Base-by-base conservation (phyloP, 2,888 invertebrate genomes). In the Lymantria monacha region DNA sequence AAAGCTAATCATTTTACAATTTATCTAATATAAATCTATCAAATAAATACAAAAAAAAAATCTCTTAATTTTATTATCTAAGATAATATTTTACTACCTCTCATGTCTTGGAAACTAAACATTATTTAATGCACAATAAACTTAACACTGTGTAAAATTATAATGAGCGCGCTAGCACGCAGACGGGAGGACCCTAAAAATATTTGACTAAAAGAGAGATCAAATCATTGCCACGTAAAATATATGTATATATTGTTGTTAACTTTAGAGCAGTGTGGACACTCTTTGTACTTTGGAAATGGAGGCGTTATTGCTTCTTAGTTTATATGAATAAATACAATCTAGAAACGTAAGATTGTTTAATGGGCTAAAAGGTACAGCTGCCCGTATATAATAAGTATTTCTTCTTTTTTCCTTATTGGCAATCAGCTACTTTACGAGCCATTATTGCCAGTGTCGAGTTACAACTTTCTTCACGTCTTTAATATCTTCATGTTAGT, bases 201-300 rank as follows among this genome's bases (percentile, higher is more conserved):
- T 93, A 93, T 93, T 93, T 93, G 93, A 93, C 93, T 93, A 93
- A 93, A 93, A 93, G 92, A 93, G 93, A 93, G 93, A 93, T 94
- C 93, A 94, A 93, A 93, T 93, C 93, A 93, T 93, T 93, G 93
- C 93, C 93, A 93, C 93, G 88, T 91, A 86, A 63, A 58, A n/a
- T n/a, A n/a, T n/a, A n/a, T n/a, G n/a, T n/a, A 81, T 83, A 80
- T 77, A 80, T 77, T 78, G 76, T 66, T 77, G 76, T 74, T 3
- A 76, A 79, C 76, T 76, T 76, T 66, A 63, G 72, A 72, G 71
- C 71, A 72, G 66, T 70, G 70, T 67, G 66, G 63, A 66, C 72
- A 77, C 79, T 76, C 75, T 85, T 87, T 87, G 87, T 87, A 87
- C 87, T 87, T 87, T 81, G 85, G 81, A 79, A 82, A 78, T 77